Conservation (phyloP, 2,888 invertebrate species). For the Oxystoma pomonae region DNA sequence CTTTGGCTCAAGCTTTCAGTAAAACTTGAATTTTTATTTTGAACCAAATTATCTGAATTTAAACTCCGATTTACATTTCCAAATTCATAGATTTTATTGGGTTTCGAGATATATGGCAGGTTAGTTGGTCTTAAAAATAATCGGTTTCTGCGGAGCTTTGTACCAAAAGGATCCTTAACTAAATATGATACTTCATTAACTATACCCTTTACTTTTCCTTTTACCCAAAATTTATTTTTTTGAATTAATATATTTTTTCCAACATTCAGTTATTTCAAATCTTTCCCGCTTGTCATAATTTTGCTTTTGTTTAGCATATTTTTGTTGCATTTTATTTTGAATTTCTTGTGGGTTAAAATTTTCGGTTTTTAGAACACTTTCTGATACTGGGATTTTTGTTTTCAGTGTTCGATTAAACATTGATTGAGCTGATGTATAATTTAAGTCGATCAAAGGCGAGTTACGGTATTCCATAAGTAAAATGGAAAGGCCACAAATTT, state of each 20-base stretch:
- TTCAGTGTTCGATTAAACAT: background rate
- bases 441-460: background rate
- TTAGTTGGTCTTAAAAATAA: conserved; percentile 14
- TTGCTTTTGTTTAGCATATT: conserved; percentile 8
- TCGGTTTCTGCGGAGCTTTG: conserved; percentile 12
- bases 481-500: no score
- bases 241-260: conserved; percentile 15
- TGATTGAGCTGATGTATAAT: background rate
- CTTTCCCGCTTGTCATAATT: conserved; percentile 14
- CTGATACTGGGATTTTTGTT: background rate
- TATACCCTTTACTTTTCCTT: conserved; percentile 14
- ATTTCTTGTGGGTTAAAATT: background rate
- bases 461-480: background rate
- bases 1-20: no score
- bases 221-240: conserved; percentile 13
- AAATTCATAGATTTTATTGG: background rate
- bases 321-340: background rate
- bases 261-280: conserved; percentile 10
- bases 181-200: conserved; percentile 27
- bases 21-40: no score
- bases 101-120: background rate
- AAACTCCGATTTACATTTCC: background rate
- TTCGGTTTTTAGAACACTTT: background rate
- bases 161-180: conserved; percentile 10
- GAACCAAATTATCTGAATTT: no score